Conservation (phyloP, 2,113 vertebrate genomes). For the Leptobrachium leishanense region DNA sequence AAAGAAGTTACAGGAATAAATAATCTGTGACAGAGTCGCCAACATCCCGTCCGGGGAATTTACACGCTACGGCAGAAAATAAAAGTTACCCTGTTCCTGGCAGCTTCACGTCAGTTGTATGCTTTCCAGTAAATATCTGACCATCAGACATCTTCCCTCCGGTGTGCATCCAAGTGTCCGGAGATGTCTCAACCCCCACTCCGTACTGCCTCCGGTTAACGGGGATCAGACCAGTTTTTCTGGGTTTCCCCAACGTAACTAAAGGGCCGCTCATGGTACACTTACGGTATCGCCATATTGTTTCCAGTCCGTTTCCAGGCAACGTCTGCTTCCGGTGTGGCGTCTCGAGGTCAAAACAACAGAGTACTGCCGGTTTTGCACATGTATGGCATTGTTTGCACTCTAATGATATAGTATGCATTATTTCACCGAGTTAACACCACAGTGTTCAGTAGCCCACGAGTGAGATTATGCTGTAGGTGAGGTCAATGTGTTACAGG, state of each 20-base stretch:
- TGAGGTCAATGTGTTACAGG: background rate
- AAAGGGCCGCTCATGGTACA: conserved; percentile 26
- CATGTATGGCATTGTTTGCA: no score
- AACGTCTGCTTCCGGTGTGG: background rate
- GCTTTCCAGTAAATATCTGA: background rate
- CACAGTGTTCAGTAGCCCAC: background rate
- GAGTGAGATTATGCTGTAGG: background rate
- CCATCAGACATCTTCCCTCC: background rate
- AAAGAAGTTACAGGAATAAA: background rate
- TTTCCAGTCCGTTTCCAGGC: conserved; percentile 13
- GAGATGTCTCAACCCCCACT: background rate
- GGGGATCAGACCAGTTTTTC: background rate
- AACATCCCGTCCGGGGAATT: no score
- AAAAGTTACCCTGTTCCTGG: background rate
- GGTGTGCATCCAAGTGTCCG: background rate
- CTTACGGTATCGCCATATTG: conserved; percentile 32
- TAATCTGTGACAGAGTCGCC: no score
- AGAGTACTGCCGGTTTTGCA: no score
- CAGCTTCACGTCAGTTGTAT: background rate
- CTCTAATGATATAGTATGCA: no score
- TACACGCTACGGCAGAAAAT: background rate
- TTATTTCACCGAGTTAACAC: background rate
- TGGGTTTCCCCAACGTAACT: conserved; percentile 16
- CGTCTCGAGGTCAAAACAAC: background rate
- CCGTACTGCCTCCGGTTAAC: background rate